Evolutionary conservation across 53 echinoderm and acorn worm species (phyloP), one percentile per base, ranked within the genome.

Genomic region (Paracentrotus lividus): DNA sequence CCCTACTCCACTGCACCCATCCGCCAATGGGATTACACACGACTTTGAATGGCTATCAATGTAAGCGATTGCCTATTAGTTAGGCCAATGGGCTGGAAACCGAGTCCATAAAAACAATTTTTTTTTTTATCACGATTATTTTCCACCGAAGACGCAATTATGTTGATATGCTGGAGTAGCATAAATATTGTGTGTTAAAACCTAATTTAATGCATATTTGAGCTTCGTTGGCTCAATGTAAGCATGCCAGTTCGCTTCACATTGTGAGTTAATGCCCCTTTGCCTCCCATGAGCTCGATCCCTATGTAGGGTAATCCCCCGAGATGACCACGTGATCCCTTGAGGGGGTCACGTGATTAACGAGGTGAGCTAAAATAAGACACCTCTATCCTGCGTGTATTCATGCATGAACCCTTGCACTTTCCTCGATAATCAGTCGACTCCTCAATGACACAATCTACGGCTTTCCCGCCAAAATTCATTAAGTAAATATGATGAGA

Each of bases 401-500:
- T n/a, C n/a, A n/a, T n/a, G n/a, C 21, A 72, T 72, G 72, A 72
- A 72, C 72, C 32, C 40, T 4, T 72, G 72, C 40, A 72, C 72
- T 72, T 72, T 72, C 21, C 32, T 72, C 40, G 72, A 38, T 32
- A 72, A 38, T 5, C 72, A 72, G 40, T 16, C 72, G 40, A 72
- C 36, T 16, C 72, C 5, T 72, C 18, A 5, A 0, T 72, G 72
- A 72, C 72, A 72, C 27, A 72, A 36, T 72, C 40, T 9, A 72
- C 38, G 72, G 18, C 0, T 38, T 72, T 72, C 72, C 38, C 72
- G 72, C 72, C 72, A 72, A 72, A 72, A 72, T 72, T 72, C 72
- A 72, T 72, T 72, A 72, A 38, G 20, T 40, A 72, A 40, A 72
- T 8, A 72, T 72, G 72, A 72, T 18, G 20, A n/a, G n/a, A n/a